A percentile compares a stretch with the other conserved stretches of the same genome.
phyloP scores from a whole-genome alignment of 2,888 invertebrate species.

The Adelognathus sp. region DNA sequence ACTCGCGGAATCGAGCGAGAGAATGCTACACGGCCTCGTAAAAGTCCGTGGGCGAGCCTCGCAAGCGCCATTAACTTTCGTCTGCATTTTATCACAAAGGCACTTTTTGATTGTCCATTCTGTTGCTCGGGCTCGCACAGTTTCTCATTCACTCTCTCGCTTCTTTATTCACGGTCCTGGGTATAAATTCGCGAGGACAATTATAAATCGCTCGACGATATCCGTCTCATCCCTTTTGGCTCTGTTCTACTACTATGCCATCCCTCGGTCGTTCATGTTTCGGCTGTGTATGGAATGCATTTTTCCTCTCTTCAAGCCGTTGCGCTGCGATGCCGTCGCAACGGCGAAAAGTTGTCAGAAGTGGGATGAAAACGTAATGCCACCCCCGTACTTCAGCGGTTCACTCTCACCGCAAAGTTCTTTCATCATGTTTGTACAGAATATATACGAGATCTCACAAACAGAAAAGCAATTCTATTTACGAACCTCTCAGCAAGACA shows the following conservation, averaged over 20 bases:
- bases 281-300: neutral
- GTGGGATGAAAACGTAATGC: neutral
- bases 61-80: conserved; percentile 63
- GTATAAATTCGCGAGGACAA: conserved; percentile 44
- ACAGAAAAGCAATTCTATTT: conserved; percentile 61
- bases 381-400: neutral
- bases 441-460: conserved; percentile 58
- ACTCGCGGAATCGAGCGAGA: conserved; percentile 40
- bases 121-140: conserved; percentile 23
- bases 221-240: neutral
- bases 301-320: neutral
- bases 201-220: conserved; percentile 59
- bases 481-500: conserved; percentile 51
- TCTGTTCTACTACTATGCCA: neutral
- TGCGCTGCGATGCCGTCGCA: neutral
- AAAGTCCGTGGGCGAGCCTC: conserved; percentile 45
- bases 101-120: conserved; percentile 55
- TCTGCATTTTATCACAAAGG: conserved; percentile 62
- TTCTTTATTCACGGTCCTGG: conserved; percentile 14
- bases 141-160: conserved; percentile 21
- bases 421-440: neutral
- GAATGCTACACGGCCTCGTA: conserved; percentile 29
- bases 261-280: neutral
- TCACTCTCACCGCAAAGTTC: neutral
- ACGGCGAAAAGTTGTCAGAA: neutral